phyloP scores from a whole-genome alignment of 2,797 vertebrate species.

The Oryzias sinensis region DNA sequence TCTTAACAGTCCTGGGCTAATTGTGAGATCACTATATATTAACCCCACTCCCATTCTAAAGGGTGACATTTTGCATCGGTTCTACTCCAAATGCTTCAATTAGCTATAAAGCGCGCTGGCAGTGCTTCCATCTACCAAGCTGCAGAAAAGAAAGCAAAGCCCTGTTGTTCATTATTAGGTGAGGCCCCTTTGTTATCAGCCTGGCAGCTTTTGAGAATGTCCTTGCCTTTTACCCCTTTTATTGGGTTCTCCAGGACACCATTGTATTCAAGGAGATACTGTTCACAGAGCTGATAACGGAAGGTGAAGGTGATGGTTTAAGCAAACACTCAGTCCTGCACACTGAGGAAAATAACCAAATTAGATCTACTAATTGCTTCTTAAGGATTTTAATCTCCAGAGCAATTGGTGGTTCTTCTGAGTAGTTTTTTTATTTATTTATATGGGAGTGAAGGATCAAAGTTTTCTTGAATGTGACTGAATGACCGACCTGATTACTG shows the following conservation, averaged over 20 bases:
- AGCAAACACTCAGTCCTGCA: slow-evolving; percentile 61
- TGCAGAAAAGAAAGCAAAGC: slow-evolving; percentile 61
- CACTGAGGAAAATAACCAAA: slow-evolving; percentile 61
- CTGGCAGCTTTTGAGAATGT: slow-evolving; percentile 78
- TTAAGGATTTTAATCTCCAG: slow-evolving; percentile 39
- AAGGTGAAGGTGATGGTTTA: slow-evolving; percentile 65
- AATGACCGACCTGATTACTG: slow-evolving; percentile 39
- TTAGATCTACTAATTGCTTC: slow-evolving; percentile 69
- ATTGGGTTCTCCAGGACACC: slow-evolving; percentile 77
- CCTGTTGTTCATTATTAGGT: slow-evolving; percentile 79
- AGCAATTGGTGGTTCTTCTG: slow-evolving; percentile 50
- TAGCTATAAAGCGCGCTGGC: slow-evolving; percentile 81
- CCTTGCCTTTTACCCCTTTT: slow-evolving; percentile 75
- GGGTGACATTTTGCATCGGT: slow-evolving; percentile 78
- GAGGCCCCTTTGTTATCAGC: slow-evolving; percentile 78
- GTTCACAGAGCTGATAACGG: slow-evolving; percentile 79
- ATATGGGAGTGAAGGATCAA: slow-evolving; percentile 39
- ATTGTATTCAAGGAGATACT: slow-evolving; percentile 81
- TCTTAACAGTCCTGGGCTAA: slow-evolving; percentile 84
- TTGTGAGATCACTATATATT: slow-evolving; percentile 88
- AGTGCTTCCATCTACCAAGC: slow-evolving; percentile 40
- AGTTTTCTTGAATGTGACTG: slow-evolving; percentile 34
- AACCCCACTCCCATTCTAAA: slow-evolving; percentile 79
- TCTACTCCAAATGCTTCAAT: slow-evolving; percentile 84
- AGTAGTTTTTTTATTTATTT: slow-evolving; percentile 40